Evolutionary conservation across 2,888 invertebrate genomes (phyloP), one percentile per base, ranked within the genome.

Genomic region (Pseudoips prasinana): DNA sequence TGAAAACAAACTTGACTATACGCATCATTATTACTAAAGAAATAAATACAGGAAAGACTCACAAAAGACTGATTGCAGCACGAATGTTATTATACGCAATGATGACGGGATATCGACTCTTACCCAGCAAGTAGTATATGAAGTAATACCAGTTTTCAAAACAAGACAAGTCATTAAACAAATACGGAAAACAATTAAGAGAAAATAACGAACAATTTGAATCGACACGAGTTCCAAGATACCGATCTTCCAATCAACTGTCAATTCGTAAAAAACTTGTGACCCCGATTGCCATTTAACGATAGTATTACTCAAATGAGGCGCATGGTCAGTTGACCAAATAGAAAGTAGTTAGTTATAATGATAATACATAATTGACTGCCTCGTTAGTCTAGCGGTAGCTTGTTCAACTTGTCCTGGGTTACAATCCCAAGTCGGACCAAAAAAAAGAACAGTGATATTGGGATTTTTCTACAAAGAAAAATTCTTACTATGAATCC

Each of bases 171-270:
- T 60, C 57, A 59, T 57, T 39, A 51, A 43, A 41, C 54, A 46
- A 59, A 62, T 48, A 56, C 50, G 58, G 58, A 64, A 70, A 71
- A 64, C 55, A 59, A 72, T 67, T 73, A 70, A 54, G 46, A 49
- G 58, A 46, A 61, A 56, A 58, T 59, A 65, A 63, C 54, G 33
- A 63, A 53, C 52, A 50, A 60, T 63, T 66, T 50, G 53, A 52
- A 33, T 43, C 41, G 34, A 58, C 57, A 58, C 46, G 34, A 53
- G 48, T 39, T 47, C 37, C 38, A 28, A 39, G 70, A 70, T 68
- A 72, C 31, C 18, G 57, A 75, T 76, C 70, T 61, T 64, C 64
- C 61, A 71, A 77, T 76, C 70, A 69, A 35, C 61, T 70, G 72
- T 74, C 71, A 58, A 63, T 54, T 43, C 40, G n/a, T n/a, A 26